These are phyloP conservation scores for Pterocles gutturalis DNA, from an alignment of 2,113 vertebrate genomes.

Conservation along the genomic window DNA sequence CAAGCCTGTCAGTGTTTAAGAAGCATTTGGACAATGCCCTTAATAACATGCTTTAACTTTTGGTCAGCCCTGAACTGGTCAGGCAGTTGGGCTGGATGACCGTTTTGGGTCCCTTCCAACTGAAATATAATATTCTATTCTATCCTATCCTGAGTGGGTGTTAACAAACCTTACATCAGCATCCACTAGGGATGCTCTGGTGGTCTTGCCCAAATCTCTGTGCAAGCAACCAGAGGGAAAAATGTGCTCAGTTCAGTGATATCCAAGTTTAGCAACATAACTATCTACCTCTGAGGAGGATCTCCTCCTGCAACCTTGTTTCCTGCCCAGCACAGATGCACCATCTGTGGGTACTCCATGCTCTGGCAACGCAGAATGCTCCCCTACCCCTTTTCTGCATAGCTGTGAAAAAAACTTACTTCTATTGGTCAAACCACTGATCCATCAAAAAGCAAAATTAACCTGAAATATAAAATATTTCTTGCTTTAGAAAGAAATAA, in stretches of 20 bases:
- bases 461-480: neutral
- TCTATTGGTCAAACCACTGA: neutral
- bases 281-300: neutral
- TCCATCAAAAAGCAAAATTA: neutral
- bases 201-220: neutral
- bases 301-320: neutral
- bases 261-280: neutral
- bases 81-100: neutral
- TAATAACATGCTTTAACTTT: neutral
- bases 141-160: neutral
- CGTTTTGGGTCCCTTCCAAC: neutral
- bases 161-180: neutral
- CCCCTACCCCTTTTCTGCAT: neutral
- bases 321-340: accelerated
- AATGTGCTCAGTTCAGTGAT: neutral
- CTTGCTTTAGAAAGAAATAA: neutral
- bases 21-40: too few relatives aligned
- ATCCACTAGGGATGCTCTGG: neutral
- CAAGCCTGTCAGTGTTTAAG: too few relatives aligned
- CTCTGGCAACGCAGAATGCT: neutral
- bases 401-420: neutral
- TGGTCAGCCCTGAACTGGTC: neutral
- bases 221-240: neutral
- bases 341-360: neutral
- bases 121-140: neutral